Conservation (phyloP, 2,888 invertebrate genomes). For the Biston betularia region DNA sequence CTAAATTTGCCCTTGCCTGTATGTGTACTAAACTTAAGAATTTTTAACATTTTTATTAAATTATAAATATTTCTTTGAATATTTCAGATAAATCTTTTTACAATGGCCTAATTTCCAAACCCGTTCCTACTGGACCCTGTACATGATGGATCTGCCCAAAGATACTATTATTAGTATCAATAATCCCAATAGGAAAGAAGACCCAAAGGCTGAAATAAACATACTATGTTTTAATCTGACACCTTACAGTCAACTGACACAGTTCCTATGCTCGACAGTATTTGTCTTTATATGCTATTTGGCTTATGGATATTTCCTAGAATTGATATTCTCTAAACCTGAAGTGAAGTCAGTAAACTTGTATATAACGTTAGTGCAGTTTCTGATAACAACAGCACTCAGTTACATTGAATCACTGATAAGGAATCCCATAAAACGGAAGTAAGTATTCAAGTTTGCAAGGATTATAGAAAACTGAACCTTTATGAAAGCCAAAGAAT, state of each 20-base stretch:
- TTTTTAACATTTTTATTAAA: too few relatives aligned
- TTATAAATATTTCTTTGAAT: neutral
- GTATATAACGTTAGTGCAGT: conserved; percentile 97
- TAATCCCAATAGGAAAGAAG: conserved; percentile 51
- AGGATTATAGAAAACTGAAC: neutral
- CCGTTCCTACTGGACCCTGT: neutral
- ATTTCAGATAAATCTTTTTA: neutral
- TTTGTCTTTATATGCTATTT: conserved; percentile 96
- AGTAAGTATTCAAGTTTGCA: conserved; percentile 66
- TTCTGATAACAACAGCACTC: conserved; percentile 93
- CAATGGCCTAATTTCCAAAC: neutral
- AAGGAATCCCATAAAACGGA: conserved; percentile 86
- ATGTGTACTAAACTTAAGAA: too few relatives aligned
- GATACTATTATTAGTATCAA: conserved; percentile 74
- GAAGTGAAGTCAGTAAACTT: conserved; percentile 96
- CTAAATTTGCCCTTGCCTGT: too few relatives aligned
- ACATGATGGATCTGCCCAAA: conserved; percentile 60
- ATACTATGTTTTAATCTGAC: conserved; percentile 92
- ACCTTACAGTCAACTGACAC: conserved; percentile 87
- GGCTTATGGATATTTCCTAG: conserved; percentile 96
- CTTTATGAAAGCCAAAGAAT: neutral
- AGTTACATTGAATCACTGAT: conserved; percentile 91
- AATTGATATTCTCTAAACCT: conserved; percentile 95
- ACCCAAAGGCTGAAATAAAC: conserved; percentile 80
- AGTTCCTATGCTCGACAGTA: conserved; percentile 91